These are phyloP conservation scores for Petaurus breviceps DNA, from an alignment of 2,113 vertebrate species.

Conservation along the genomic window DNA sequence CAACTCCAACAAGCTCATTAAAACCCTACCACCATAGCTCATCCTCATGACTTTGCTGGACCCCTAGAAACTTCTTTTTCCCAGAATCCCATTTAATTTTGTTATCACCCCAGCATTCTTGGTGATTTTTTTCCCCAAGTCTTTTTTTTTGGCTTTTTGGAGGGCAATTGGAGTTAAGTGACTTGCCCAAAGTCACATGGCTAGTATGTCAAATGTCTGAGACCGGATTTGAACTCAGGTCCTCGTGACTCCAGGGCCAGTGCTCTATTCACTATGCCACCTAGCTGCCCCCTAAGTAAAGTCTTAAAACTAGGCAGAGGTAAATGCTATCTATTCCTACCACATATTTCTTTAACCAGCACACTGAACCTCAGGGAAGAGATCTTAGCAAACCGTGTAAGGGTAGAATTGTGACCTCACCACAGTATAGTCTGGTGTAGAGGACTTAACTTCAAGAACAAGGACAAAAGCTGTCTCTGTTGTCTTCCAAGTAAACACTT, in stretches of 20 bases:
- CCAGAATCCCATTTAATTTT: background rate
- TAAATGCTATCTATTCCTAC: background rate
- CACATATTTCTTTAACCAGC: background rate
- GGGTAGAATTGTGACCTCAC: background rate
- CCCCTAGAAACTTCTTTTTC: background rate
- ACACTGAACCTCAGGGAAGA: background rate
- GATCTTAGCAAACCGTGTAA: background rate
- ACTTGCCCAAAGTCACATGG: too few species aligned
- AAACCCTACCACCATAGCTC: background rate
- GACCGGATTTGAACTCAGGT: too few species aligned
- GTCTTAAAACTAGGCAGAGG: background rate
- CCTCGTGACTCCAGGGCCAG: too few species aligned
- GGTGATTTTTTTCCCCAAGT: background rate
- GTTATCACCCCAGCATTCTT: background rate
- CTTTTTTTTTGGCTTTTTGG: too few species aligned
- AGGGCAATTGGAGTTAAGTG: too few species aligned
- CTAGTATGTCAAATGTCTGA: too few species aligned
- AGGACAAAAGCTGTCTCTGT: background rate
- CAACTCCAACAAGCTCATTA: background rate
- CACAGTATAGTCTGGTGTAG: background rate
- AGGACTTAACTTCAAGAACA: background rate
- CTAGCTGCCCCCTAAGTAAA: too few species aligned
- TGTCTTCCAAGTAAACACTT: background rate
- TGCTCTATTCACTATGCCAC: too few species aligned
- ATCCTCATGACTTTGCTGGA: background rate